Conservation (phyloP, 1,140 invertebrate genomes). For the Procambarus clarkii region DNA sequence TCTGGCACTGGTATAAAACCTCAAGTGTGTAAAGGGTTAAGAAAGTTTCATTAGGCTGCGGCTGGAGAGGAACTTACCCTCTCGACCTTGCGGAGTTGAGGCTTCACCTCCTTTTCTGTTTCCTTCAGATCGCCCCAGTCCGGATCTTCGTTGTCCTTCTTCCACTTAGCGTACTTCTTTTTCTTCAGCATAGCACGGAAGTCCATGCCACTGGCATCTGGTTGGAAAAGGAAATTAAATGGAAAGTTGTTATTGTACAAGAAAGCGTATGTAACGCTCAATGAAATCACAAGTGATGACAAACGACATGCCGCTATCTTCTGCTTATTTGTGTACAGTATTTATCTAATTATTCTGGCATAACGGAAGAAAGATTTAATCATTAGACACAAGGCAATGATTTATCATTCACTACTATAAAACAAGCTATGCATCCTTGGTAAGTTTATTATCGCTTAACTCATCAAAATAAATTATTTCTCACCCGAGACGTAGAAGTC, state of each 20-base stretch:
- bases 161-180: conserved; percentile 96
- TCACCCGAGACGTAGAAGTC: conserved; percentile 96
- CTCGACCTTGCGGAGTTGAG: conserved; percentile 90
- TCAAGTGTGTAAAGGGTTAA: neutral
- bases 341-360: too few relatives aligned
- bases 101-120: conserved; percentile 88
- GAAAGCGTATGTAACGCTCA: too few relatives aligned
- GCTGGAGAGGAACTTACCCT: conserved; percentile 82
- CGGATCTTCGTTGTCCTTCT: conserved; percentile 89
- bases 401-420: too few relatives aligned
- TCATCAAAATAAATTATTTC: neutral
- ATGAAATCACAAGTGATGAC: too few relatives aligned
- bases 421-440: too few relatives aligned
- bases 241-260: too few relatives aligned
- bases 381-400: too few relatives aligned
- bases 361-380: too few relatives aligned
- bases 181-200: conserved; percentile 98
- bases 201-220: conserved; percentile 97
- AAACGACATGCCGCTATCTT: too few relatives aligned
- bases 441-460: too few relatives aligned
- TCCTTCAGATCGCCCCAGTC: conserved; percentile 96
- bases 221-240: conserved; percentile 52
- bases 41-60: neutral
- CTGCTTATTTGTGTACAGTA: too few relatives aligned
- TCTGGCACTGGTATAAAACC: neutral